Percentiles rank a stretch among this genome's conserved stretches.
These are phyloP conservation scores for Euthynnus affinis DNA, from an alignment of 2,797 vertebrate species.

Conservation along the genomic window DNA sequence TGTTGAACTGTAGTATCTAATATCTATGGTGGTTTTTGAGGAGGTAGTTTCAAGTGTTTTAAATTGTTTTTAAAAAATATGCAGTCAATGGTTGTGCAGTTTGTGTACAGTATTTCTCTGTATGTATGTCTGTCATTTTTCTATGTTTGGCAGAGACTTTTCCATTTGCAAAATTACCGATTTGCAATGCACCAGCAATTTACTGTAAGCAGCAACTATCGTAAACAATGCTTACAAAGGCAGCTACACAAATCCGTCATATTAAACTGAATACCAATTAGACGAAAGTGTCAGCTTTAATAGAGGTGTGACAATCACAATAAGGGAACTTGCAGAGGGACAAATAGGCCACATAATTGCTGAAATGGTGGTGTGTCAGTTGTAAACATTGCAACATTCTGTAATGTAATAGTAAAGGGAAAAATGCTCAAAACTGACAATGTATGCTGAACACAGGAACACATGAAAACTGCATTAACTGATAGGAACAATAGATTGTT, in stretches of 20 bases:
- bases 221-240: slow-evolving; percentile 2
- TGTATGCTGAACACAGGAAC: background rate
- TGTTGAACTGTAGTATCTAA: slow-evolving; percentile 12
- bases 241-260: slow-evolving; percentile 34
- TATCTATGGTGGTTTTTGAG: background rate
- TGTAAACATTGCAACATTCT: slow-evolving; percentile 4
- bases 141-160: background rate
- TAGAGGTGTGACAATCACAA: slow-evolving; percentile 30
- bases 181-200: slow-evolving; percentile 5
- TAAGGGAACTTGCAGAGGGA: slow-evolving; percentile 6
- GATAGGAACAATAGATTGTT: background rate
- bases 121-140: background rate
- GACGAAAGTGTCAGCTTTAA: slow-evolving; percentile 28
- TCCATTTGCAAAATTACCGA: slow-evolving; percentile 1
- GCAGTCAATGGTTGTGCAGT: background rate
- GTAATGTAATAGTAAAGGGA: background rate
- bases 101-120: background rate
- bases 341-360: slow-evolving; percentile 14
- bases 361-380: background rate
- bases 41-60: background rate
- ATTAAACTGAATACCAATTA: slow-evolving; percentile 44
- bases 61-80: slow-evolving; percentile 18
- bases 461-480: background rate
- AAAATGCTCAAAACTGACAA: background rate
- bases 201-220: slow-evolving; percentile 10